These are phyloP conservation scores for Allygus modestus DNA, from an alignment of 2,888 invertebrate species.

Conservation along the genomic window DNA sequence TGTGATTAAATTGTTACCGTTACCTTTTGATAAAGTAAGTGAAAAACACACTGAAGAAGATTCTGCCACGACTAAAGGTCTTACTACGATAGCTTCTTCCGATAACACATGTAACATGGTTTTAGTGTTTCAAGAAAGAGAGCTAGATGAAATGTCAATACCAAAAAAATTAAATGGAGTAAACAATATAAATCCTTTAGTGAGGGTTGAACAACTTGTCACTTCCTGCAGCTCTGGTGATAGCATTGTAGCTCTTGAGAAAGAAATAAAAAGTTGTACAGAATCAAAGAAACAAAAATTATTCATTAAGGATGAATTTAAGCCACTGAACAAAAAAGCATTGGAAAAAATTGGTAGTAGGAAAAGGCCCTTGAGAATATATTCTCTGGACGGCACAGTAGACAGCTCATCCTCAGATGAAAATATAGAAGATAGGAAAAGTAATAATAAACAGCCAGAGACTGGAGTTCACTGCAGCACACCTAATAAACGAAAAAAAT, in stretches of 20 bases:
- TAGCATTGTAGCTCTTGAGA: not conserved
- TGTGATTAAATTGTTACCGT: not conserved
- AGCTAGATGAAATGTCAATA: not conserved
- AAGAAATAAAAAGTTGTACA: not conserved
- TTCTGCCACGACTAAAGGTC: not conserved
- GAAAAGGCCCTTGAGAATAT: not conserved
- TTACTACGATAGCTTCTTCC: not conserved
- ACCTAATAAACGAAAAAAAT: conserved; percentile 31
- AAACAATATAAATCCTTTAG: not conserved
- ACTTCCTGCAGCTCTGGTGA: not conserved
- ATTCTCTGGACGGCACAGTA: conserved; percentile 54
- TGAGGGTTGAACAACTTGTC: conserved; percentile 3
- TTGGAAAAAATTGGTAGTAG: not conserved
- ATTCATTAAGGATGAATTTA: not conserved
- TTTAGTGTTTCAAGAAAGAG: not conserved
- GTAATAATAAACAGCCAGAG: not conserved
- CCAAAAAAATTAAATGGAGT: not conserved
- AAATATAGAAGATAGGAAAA: not conserved
- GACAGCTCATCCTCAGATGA: conserved; percentile 60
- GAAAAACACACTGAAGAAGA: not conserved
- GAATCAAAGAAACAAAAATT: not conserved
- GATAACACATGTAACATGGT: not conserved
- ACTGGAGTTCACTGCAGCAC: not conserved
- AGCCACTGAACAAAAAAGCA: not conserved
- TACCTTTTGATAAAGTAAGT: not conserved